Base-by-base conservation (phyloP, 2,797 vertebrate species). In the Gymnothorax reevesii region DNA sequence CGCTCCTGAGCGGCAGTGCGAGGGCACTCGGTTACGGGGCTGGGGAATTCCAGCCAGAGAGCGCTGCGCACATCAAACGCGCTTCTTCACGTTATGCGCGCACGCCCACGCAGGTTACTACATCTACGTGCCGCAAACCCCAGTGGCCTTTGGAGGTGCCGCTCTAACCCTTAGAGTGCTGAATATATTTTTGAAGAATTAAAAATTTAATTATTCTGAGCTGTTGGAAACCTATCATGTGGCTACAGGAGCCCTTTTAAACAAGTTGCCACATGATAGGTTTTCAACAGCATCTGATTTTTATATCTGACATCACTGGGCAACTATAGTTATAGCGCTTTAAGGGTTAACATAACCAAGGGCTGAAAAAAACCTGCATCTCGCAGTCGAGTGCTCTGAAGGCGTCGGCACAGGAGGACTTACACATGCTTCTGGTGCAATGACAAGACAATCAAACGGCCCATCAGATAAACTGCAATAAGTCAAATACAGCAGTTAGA, bases 21-120 rank as follows among this genome's bases (percentile, higher is more conserved):
- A 75, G 49, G 55, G 71, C 57, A 52, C 52, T 62, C 15, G 42
- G 12, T 71, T 15, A 59, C 13, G 55, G 15, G 33, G 84, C 52
- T 42, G 91, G 91, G 91, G 90, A 92, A 91, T 91, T 92, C 91
- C 90, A 88, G 85, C 83, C 85, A 85, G 88, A 22, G 75, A 82
- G 8, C 7, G 13, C n/a, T n/a, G 77, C 77, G 55, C 77, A 80
- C 77, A 80, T 80, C 77, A 80, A 55, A 80, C 77, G 49, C 0
- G 49, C 17, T 52, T 15, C 77, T 17, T 49, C 75, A 79, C 75
- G 75, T 49, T 42, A 80, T 7, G 52, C 77, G 52, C 49, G 49
- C 20, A 55, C 77, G n/a, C 52, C 77, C 8, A 80, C 15, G 75
- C 75, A 79, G 75, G 4, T 22, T 9, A 9, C 42, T 9, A 42